Conservation (phyloP, 2,113 vertebrate species). For the Gallinago undulata region DNA sequence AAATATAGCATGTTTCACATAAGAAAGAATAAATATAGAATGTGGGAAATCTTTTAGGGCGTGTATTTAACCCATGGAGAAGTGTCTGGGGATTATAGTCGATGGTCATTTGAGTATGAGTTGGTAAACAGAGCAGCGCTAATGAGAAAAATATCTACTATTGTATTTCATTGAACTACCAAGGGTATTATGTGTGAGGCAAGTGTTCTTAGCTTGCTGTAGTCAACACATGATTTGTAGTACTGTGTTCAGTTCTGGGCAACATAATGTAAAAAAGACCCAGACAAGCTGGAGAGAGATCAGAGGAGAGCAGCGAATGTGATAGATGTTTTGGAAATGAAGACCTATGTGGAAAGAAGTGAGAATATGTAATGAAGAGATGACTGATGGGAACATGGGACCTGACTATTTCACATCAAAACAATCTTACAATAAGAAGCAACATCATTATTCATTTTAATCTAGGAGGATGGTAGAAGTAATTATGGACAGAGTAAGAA, state of each 20-base stretch:
- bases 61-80: background rate
- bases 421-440: background rate
- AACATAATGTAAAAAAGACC: background rate
- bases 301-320: slow-evolving; percentile 18
- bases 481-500: background rate
- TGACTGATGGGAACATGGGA: slow-evolving; percentile 14
- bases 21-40: slow-evolving; percentile 1
- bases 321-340: slow-evolving; percentile 26
- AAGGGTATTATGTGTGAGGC: background rate
- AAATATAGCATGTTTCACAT: background rate
- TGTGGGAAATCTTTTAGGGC: background rate
- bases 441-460: background rate
- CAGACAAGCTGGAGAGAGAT: slow-evolving; percentile 23
- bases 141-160: slow-evolving; percentile 12
- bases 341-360: slow-evolving; percentile 6
- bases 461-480: background rate
- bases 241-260: background rate
- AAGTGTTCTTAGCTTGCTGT: slow-evolving; percentile 11
- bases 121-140: background rate
- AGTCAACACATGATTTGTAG: slow-evolving; percentile 24
- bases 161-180: background rate
- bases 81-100: background rate
- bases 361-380: background rate
- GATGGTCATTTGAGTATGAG: background rate
- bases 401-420: background rate